Base-by-base conservation (phyloP, 2,888 invertebrate genomes). In the Phymatocera aterrima region DNA sequence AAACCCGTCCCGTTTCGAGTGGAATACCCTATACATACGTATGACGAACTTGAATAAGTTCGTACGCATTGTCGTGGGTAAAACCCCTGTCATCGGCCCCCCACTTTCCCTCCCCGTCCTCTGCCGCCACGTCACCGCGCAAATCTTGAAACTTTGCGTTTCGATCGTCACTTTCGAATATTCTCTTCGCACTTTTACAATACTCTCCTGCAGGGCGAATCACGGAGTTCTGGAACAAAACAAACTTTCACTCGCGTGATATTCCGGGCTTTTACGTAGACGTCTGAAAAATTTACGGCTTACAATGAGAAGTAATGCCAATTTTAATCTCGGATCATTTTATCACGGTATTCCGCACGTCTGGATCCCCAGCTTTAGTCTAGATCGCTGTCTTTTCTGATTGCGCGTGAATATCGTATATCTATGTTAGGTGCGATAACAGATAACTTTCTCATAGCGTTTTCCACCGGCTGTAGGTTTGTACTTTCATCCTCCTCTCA, bases 91-190 rank as follows among this genome's bases (percentile, higher is more conserved):
- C 64, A 18, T 5, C 8, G 3, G 18, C 34, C 64, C 34, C 64
- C 37, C 31, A 12, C 6, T 31, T 34, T 6, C 34, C 18, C 15
- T 1, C 4, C 31, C 61, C 28, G 31, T 15, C 31, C 61, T 12
- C n/a, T n/a, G n/a, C n/a, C n/a, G n/a, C n/a, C n/a, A n/a, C n/a
- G n/a, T n/a, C n/a, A n/a, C n/a, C n/a, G n/a, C n/a, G n/a, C n/a
- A n/a, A n/a, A 64, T 64, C 8, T 18, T 37, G 8, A 64, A 64
- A 28, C 28, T 21, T 64, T 5, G 4, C 8, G 37, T 10, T 5
- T 37, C 21, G n/a, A n/a, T 12, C 34, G 24, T 34, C 37, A 37
- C 64, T 64, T 64, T 64, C 64, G 57, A 57, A 57, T 57, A 21
- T 57, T 57, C 28, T 57, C 28, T 57, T 12, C 57, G 3, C 28